Percentiles rank a stretch among this genome's conserved stretches.
These are phyloP conservation scores for Mythimna impura DNA, from an alignment of 2,888 invertebrate species.

Conservation along the genomic window DNA sequence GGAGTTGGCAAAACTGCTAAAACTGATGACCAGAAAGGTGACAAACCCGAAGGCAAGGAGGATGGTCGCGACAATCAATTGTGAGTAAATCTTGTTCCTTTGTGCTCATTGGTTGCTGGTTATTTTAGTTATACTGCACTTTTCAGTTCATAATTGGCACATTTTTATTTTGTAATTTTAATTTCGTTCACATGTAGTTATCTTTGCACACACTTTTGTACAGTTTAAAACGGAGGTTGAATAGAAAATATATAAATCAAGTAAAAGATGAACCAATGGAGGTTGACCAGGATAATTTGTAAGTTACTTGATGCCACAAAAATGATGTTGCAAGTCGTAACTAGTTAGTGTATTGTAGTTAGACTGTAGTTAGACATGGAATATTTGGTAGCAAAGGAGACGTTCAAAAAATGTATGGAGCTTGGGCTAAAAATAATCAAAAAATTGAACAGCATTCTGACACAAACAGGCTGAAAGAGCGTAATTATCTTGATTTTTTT, in stretches of 20 bases:
- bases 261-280: conserved; percentile 45
- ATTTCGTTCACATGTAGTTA: conserved; percentile 21
- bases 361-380: neutral
- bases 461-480: too few relatives aligned
- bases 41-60: conserved; percentile 91
- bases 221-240: conserved; percentile 42
- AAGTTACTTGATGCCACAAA: conserved; percentile 36
- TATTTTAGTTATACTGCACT: conserved; percentile 1
- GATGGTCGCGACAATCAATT: conserved; percentile 95
- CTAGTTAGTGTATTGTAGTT: conserved; percentile 4
- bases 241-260: conserved; percentile 44
- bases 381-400: too few relatives aligned
- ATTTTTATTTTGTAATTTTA: conserved; percentile 10
- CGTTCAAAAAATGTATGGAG: too few relatives aligned
- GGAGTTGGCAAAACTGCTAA: conserved; percentile 73
- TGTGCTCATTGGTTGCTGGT: neutral
- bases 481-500: too few relatives aligned
- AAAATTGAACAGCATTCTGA: too few relatives aligned
- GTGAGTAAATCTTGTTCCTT: conserved; percentile 83
- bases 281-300: conserved; percentile 30
- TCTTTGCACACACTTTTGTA: conserved; percentile 47
- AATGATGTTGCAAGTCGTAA: conserved; percentile 8
- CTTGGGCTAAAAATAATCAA: too few relatives aligned
- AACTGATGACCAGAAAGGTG: conserved; percentile 80
- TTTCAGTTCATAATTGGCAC: neutral